Conservation (phyloP, 2,797 vertebrate genomes). For the Falco cherrug region DNA sequence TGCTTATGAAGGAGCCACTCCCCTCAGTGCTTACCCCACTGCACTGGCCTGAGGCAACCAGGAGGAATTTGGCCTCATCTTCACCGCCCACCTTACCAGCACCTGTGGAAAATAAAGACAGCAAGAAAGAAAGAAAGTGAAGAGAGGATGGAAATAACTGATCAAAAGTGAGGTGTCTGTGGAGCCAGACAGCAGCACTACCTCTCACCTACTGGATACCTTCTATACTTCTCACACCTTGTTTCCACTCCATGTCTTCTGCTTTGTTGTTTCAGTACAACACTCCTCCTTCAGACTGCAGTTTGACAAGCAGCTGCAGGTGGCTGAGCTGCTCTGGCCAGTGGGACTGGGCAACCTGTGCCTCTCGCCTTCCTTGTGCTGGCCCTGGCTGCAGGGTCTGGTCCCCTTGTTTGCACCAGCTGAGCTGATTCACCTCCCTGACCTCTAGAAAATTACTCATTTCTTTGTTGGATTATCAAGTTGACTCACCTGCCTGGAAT, state of each 20-base stretch:
- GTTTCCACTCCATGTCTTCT: not conserved
- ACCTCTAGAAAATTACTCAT: not conserved
- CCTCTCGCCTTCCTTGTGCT: not conserved
- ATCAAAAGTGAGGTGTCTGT: not conserved
- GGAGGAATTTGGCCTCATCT: not conserved
- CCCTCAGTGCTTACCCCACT: not conserved
- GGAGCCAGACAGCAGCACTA: not conserved
- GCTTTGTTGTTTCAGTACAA: not conserved
- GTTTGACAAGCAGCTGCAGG: not conserved
- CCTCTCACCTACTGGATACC: not conserved
- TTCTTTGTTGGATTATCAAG: not conserved
- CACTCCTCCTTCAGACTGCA: not conserved
- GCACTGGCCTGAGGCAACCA: not conserved
- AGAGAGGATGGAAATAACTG: not conserved
- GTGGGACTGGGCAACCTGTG: not conserved
- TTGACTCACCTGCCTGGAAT: not conserved
- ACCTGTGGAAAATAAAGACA: not conserved
- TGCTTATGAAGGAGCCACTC: not conserved
- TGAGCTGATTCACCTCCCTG: not conserved
- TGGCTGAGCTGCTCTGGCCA: not conserved
- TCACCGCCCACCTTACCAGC: not conserved
- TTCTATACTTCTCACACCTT: not conserved
- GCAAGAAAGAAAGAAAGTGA: not conserved
- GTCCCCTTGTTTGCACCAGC: not conserved
- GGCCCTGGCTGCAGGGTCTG: not conserved